Evolutionary conservation across 2,888 invertebrate species (phyloP).

Genomic region (Cyrtodaria siliqua): DNA sequence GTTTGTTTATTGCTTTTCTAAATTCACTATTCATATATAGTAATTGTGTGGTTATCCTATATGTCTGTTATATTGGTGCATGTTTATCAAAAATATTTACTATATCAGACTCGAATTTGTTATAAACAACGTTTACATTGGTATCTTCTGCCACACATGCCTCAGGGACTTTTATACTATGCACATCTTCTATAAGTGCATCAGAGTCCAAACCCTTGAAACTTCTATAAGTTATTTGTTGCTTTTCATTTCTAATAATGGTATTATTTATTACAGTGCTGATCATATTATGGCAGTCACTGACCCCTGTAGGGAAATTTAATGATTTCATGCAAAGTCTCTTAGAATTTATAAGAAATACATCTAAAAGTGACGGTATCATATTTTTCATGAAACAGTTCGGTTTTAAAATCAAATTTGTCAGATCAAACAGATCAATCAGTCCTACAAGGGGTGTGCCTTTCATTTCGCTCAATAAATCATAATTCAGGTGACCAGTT

Average conservation of each 20-base stretch:
- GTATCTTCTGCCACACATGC: background rate
- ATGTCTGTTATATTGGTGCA: conserved; percentile 35
- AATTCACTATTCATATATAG: conserved; percentile 42
- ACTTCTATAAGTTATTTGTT: conserved; percentile 10
- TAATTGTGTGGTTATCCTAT: conserved; percentile 23
- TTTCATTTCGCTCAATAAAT: too few relatives aligned
- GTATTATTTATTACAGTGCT: conserved; percentile 8
- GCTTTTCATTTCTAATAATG: conserved; percentile 8
- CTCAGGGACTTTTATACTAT: background rate
- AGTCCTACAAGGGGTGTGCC: too few relatives aligned
- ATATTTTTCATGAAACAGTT: too few relatives aligned
- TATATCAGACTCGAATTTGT: conserved; percentile 23
- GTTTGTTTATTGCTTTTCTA: background rate
- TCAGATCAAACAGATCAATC: too few relatives aligned
- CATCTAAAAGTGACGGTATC: too few relatives aligned
- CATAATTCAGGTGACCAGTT: too few relatives aligned
- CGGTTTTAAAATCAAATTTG: too few relatives aligned
- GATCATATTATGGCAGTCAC: conserved; percentile 26
- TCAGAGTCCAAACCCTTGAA: conserved; percentile 9
- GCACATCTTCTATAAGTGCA: conserved; percentile 5
- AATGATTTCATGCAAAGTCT: too few relatives aligned
- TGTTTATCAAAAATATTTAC: conserved; percentile 32
- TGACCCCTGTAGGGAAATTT: too few relatives aligned
- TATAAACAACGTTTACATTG: conserved; percentile 8
- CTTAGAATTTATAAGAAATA: too few relatives aligned